Base-by-base conservation (phyloP, 2,113 vertebrate genomes). In the Siniperca chuatsi region DNA sequence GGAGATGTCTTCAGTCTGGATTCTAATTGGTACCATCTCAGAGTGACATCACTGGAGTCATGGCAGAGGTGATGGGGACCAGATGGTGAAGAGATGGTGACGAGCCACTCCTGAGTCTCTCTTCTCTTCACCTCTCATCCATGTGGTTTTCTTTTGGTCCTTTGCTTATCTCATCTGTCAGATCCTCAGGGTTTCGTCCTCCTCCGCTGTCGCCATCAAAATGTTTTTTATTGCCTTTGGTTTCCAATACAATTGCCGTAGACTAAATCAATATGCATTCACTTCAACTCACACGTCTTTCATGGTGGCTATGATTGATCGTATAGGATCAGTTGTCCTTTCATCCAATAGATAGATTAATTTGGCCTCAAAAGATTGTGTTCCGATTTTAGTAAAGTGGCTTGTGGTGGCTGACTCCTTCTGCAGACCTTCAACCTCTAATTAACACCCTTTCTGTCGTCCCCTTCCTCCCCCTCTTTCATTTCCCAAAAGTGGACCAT, bases 21-120 rank as follows among this genome's bases (percentile, higher is more conserved):
- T 75, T 80, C n/a, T 93, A 93, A 95, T 92, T 90, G 87, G 87
- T 92, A 92, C 93, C 94, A 94, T 94, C 81, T 79, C 75, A 78
- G 80, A 84, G 90, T 93, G 90, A 94, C 91, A 91, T 94, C 94
- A 94, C 57, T 75, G 60, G 70, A 90, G 87, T 84, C 81, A 84
- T 78, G 78, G 81, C 67, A 67, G 86, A 88, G 75, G 87, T 90
- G 75, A 94, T 95, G 67, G 76, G 83, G 87, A 91, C 93, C 95
- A 95, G 89, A 93, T 94, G 93, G 85, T 37, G 78, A 85, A 25
- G 74, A 90, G 68, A 84, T 65, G 69, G 79, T 79, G 89, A 92
- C 74, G 69, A 85, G 79, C 67, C 77, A 71, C 80, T 88, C 79
- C 75, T 23, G 50, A 70, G 44, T 50, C 66, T 68, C 50, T 76